Percentiles rank a stretch among this genome's conserved stretches.
These are phyloP conservation scores for Dicyrtomina minuta DNA, from an alignment of 2,888 invertebrate species.

Conservation along the genomic window DNA sequence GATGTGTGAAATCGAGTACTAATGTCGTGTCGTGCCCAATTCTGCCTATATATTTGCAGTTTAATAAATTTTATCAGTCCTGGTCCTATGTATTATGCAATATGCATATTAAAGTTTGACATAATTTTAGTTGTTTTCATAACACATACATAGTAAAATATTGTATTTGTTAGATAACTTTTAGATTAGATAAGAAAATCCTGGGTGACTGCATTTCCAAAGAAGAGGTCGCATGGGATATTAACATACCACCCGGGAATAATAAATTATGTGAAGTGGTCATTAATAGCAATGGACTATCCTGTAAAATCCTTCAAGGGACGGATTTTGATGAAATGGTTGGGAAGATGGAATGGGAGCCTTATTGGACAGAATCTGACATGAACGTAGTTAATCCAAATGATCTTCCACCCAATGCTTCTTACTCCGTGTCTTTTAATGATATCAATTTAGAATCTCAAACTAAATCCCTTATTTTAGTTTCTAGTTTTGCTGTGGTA, in stretches of 20 bases:
- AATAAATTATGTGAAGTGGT: slow-evolving; percentile 15
- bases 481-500: slow-evolving; percentile 20
- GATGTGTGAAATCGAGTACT: too few species aligned
- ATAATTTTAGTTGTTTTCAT: too few species aligned
- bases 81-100: too few species aligned
- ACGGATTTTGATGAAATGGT: neutral
- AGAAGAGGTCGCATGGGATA: slow-evolving; percentile 3
- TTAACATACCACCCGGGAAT: neutral
- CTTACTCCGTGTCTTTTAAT: slow-evolving; percentile 1
- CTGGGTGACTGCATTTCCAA: slow-evolving; percentile 5
- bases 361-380: neutral
- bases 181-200: neutral
- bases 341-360: slow-evolving; percentile 1
- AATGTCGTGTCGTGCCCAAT: too few species aligned
- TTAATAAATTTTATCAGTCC: too few species aligned
- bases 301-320: neutral
- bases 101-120: too few species aligned
- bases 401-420: slow-evolving; percentile 6
- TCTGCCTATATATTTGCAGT: too few species aligned
- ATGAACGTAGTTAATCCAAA: neutral
- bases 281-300: neutral
- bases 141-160: too few species aligned
- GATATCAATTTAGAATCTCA: neutral
- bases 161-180: slow-evolving; percentile 5
- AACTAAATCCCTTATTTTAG: slow-evolving; percentile 3